phyloP scores from a whole-genome alignment of 2,113 vertebrate species.

The Corythornis cristatus region DNA sequence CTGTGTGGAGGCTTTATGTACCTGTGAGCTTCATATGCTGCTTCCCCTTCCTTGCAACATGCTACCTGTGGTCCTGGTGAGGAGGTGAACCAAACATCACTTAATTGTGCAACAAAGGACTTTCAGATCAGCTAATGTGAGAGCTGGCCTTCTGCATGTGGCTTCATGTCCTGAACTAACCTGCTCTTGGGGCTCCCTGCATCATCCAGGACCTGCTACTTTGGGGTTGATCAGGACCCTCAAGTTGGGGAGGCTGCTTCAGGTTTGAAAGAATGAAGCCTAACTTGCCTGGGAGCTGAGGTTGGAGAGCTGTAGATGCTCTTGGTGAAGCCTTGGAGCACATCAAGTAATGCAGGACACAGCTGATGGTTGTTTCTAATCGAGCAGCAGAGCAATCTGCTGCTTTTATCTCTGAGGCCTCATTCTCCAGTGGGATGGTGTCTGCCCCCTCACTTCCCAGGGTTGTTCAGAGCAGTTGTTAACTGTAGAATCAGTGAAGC shows the following conservation, averaged over 20 bases:
- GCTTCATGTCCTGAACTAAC: neutral
- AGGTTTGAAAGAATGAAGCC: neutral
- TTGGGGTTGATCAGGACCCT: neutral
- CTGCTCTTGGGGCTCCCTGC: neutral
- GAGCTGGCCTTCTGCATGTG: neutral
- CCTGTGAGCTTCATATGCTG: neutral
- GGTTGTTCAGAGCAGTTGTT: neutral
- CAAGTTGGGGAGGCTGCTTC: neutral
- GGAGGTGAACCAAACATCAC: neutral
- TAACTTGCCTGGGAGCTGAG: neutral
- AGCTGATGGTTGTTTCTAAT: neutral
- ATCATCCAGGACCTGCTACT: neutral
- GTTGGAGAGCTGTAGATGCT: neutral
- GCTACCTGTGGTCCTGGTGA: rapidly evolving
- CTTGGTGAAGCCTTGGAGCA: neutral
- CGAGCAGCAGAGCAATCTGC: neutral
- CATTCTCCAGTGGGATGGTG: neutral
- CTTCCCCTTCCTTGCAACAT: neutral
- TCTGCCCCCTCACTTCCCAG: conserved; percentile 15
- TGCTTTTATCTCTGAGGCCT: neutral
- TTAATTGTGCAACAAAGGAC: neutral
- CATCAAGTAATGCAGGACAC: neutral
- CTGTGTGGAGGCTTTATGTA: neutral
- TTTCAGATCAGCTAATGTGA: neutral
- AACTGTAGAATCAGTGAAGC: neutral